Base-by-base conservation (phyloP, 2,888 invertebrate species). In the Yponomeuta evonymella region DNA sequence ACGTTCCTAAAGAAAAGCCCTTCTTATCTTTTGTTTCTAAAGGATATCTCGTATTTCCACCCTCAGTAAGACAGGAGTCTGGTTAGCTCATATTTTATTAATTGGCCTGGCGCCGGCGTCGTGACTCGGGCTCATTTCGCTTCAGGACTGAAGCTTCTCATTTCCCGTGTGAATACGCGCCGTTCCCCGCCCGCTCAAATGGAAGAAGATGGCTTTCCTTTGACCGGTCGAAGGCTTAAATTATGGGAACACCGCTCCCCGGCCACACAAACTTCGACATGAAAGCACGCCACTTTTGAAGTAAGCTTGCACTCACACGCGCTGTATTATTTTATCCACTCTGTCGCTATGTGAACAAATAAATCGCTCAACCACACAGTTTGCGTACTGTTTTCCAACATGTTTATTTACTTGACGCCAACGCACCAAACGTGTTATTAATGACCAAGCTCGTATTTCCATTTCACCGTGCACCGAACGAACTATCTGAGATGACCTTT, bases 111-210 rank as follows among this genome's bases (percentile, higher is more conserved):
- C 67, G 64, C 23, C 67, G 51, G 29, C 64, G 15, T 43, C 70
- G 71, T 70, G 72, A 69, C 72, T 64, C 70, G 65, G 65, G 70
- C 72, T 71, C 64, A 73, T 72, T 72, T 23, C 62, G 33, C 63
- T 36, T 62, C 69, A 67, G 70, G 71, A 74, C 73, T 75, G 75
- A 77, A 78, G 82, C 76, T 83, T 83, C 85, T 88, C 90, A 89
- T 90, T 87, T 88, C 79, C 80, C 81, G 77, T 79, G 74, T 90
- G 89, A 90, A 91, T 87, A 80, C 82, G 70, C 80, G 81, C 78
- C 80, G 79, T 83, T 70, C 87, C 89, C 88, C 85, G 81, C 81
- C 76, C 78, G 77, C 80, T 82, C 81, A 82, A 84, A 85, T 82
- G 81, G 79, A 81, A 82, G 79, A 79, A 78, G 78, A 79, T 78